phyloP scores from a whole-genome alignment of 1,140 invertebrate species.

The Aphidius ervi region DNA sequence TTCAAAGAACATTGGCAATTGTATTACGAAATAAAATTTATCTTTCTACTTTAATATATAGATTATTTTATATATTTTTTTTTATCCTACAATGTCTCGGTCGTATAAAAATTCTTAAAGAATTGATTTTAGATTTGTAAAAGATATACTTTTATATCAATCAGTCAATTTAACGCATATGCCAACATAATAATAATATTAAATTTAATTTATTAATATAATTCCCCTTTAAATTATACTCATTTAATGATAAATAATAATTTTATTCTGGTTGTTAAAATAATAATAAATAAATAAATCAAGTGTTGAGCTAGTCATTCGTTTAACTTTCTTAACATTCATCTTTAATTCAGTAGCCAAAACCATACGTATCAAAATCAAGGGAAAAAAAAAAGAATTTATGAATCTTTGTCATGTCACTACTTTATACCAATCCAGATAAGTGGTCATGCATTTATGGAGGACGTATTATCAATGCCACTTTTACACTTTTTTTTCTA shows the following conservation, averaged over 20 bases:
- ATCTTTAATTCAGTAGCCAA: constrained; percentile 52
- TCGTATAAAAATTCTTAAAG: no score
- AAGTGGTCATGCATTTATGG: constrained; percentile 55
- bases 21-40: constrained; percentile 29
- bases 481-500: constrained; percentile 1
- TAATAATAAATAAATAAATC: neutral
- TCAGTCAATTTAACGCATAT: no score
- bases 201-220: no score
- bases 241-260: no score
- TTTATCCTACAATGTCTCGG: no score
- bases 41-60: no score
- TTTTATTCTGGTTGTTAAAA: neutral
- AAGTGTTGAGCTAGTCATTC: neutral
- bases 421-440: constrained; percentile 46
- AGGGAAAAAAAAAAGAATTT: constrained; percentile 36
- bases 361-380: neutral
- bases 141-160: no score
- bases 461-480: constrained; percentile 21
- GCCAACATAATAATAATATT: no score
- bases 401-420: constrained; percentile 32
- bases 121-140: no score
- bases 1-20: constrained; percentile 35
- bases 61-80: no score
- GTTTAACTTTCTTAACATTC: constrained; percentile 6
- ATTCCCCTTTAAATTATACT: no score